Evolutionary conservation across 2,113 vertebrate species (phyloP), one percentile per base, ranked within the genome.

Genomic region (Aldabrachelys gigantea): DNA sequence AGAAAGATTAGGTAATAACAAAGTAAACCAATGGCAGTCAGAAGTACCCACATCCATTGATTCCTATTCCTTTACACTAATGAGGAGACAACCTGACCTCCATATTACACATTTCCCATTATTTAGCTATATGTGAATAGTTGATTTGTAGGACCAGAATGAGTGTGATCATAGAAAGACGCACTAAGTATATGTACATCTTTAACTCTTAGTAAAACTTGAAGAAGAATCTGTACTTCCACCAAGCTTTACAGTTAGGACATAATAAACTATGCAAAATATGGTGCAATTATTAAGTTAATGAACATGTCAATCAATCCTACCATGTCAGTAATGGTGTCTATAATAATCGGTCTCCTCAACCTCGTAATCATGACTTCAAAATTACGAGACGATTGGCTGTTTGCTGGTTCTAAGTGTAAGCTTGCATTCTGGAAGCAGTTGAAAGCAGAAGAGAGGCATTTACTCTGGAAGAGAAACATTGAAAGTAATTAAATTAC

Each of bases 361-460:
- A 97, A 3, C 2, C 54, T 2, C 62, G 5, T 79, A 6, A 82
- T 1, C 3, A 54, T 4, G 44, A 31, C 44, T 35, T 0, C 47
- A 82, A 97, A 93, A 0, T 4, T 0, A 0, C 90, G 96, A 54
- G 53, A 54, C 3, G 24, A 86, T 57, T 94, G 93, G 57, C 78
- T 31, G 4, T 79, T 91, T 16, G 38, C 38, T 81, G 97, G 80
- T 88, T 97, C 97, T 44, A 98, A 89, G 78, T 96, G 87, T 87
- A 69, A 76, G 44, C 19, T 56, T 27, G 94, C 95, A 0, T 82
- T 93, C 94, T 98, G 95, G 90, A 98, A 98, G 91, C 98, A 98
- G 21, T 80, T 80, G 81, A 98, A 93, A 49, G 97, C 97, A 35
- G 96, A 90, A 52, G 16, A 52, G 16, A 97, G 91, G 80, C 98